Evolutionary conservation across 2,888 invertebrate species (phyloP).

Genomic region (Athalia rosae): DNA sequence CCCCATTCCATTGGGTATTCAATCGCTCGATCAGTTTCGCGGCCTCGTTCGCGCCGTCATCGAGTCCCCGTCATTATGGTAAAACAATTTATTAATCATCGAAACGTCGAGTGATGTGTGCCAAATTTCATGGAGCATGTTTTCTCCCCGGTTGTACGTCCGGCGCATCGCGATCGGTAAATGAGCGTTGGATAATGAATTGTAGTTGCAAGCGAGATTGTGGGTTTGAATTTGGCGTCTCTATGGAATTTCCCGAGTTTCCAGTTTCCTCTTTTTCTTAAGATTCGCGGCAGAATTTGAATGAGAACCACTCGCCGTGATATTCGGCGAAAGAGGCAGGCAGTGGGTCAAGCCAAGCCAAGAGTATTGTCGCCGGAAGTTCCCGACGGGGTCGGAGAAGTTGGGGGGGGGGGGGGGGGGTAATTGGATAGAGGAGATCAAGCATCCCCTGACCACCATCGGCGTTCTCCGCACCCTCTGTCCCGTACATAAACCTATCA

Average conservation of each 20-base stretch:
- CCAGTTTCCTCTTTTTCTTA: neutral
- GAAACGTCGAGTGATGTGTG: too few species aligned
- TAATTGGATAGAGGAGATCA: conserved; percentile 70
- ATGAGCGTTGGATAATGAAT: too few species aligned
- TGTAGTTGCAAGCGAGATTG: too few species aligned
- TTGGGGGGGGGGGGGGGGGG: conserved; percentile 65
- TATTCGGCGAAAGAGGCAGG: conserved; percentile 57
- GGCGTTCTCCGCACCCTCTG: conserved; percentile 29
- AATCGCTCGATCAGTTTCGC: too few species aligned
- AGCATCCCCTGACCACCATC: conserved; percentile 53
- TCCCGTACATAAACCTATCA: conserved; percentile 44
- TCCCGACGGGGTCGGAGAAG: conserved; percentile 62
- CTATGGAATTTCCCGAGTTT: too few species aligned
- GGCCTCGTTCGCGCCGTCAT: too few species aligned
- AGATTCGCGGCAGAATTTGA: conserved; percentile 13
- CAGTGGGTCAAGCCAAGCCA: conserved; percentile 63
- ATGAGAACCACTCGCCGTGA: conserved; percentile 64
- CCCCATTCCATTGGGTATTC: conserved; percentile 51
- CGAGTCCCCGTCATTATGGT: too few species aligned
- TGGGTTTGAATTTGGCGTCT: too few species aligned
- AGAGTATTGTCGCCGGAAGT: conserved; percentile 64
- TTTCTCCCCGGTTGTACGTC: too few species aligned
- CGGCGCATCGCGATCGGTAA: too few species aligned
- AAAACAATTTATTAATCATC: too few species aligned
- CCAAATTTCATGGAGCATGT: too few species aligned